phyloP scores from a whole-genome alignment of 30 jellyfish, hydroid and myxozoan genomes.

The Turritopsis rubra region DNA sequence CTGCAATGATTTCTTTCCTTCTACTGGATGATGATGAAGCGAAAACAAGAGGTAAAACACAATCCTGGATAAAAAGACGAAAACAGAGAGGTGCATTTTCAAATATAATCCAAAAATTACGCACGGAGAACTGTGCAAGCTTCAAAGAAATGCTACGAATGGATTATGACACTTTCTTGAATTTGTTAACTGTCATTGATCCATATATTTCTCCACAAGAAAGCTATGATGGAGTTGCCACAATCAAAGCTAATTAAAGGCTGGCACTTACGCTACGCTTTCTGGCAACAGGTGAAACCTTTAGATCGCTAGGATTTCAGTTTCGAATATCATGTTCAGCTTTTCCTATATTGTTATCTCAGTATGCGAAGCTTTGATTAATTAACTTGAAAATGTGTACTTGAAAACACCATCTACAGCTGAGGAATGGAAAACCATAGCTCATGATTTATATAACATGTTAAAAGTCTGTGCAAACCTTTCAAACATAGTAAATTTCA shows the following conservation, averaged over 20 bases:
- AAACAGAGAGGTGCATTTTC: background rate
- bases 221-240: background rate
- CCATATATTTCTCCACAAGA: background rate
- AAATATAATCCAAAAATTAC: background rate
- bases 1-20: too few species aligned
- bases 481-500: too few species aligned
- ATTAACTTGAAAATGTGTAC: too few species aligned
- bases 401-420: too few species aligned
- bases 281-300: too few species aligned
- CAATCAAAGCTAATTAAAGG: background rate
- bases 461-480: background rate
- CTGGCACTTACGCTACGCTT: background rate
- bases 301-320: too few species aligned
- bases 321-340: too few species aligned
- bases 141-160: background rate
- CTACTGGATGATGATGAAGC: background rate
- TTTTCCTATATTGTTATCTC: too few species aligned
- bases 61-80: background rate
- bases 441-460: background rate
- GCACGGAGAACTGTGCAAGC: background rate
- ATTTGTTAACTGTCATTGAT: background rate
- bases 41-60: background rate
- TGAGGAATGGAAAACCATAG: too few species aligned
- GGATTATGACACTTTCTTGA: background rate
- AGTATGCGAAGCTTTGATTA: too few species aligned